phyloP scores from a whole-genome alignment of 2,888 invertebrate species.

The Zonitis immaculata region DNA sequence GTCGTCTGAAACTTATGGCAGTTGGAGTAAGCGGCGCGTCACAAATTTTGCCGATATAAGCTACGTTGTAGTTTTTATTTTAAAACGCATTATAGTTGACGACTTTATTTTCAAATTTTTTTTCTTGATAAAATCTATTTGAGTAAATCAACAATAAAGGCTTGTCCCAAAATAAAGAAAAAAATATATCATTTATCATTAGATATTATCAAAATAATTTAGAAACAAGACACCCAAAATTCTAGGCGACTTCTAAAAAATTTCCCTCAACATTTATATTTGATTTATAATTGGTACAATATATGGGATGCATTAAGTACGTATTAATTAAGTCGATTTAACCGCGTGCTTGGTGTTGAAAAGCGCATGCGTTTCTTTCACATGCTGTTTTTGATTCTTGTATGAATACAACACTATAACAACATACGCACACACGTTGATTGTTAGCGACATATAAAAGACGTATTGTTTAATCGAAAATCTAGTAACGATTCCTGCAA shows the following conservation, averaged over 20 bases:
- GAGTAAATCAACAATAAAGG: not conserved
- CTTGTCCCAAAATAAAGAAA: not conserved
- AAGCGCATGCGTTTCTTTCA: conserved; percentile 37
- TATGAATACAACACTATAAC: conserved; percentile 10
- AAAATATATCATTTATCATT: not conserved
- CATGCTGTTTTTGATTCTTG: conserved; percentile 41
- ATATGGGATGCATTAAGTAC: conserved; percentile 4
- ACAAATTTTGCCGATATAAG: no score
- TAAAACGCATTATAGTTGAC: not conserved
- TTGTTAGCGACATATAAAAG: conserved; percentile 36
- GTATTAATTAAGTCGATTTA: not conserved
- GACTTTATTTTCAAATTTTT: no score
- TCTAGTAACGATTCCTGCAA: conserved; percentile 17
- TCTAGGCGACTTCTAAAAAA: not conserved
- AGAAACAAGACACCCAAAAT: no score
- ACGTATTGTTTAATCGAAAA: conserved; percentile 37
- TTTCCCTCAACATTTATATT: not conserved
- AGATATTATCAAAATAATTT: no score
- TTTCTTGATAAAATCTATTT: not conserved
- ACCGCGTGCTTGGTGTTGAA: conserved; percentile 13
- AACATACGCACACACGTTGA: conserved; percentile 33
- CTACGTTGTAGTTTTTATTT: no score
- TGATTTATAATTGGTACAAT: not conserved
- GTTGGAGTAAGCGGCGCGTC: no score
- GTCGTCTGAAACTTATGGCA: no score